These are phyloP conservation scores for Eristalis pertinax DNA, from an alignment of 2,888 invertebrate species.

Conservation along the genomic window DNA sequence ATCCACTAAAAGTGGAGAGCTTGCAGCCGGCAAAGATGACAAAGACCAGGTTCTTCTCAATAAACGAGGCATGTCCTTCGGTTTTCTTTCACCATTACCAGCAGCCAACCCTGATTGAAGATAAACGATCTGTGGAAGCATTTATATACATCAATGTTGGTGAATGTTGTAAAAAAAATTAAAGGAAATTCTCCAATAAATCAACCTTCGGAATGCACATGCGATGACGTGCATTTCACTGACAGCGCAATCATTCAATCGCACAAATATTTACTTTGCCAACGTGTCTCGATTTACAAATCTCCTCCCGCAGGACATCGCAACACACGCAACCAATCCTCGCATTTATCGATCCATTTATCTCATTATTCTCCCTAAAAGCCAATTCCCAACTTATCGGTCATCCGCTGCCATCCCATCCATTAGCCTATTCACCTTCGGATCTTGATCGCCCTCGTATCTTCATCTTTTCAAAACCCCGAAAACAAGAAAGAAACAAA, in stretches of 20 bases:
- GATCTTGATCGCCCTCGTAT: background rate
- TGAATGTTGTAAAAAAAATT: too few species aligned
- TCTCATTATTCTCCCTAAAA: conserved; percentile 46
- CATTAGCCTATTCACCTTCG: conserved; percentile 52
- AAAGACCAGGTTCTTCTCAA: too few species aligned
- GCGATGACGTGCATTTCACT: background rate
- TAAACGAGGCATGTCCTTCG: too few species aligned
- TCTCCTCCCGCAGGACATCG: conserved; percentile 16
- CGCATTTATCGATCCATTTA: conserved; percentile 63
- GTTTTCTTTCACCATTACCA: too few species aligned
- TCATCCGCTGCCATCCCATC: conserved; percentile 27
- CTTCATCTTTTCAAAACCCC: background rate
- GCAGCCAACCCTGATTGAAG: too few species aligned
- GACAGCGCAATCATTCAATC: background rate
- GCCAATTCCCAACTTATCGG: conserved; percentile 46
- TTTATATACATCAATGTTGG: too few species aligned
- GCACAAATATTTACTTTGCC: conserved; percentile 3
- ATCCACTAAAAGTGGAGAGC: too few species aligned
- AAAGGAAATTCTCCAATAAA: too few species aligned
- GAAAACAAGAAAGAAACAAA: background rate
- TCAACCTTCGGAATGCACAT: too few species aligned
- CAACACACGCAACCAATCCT: conserved; percentile 16
- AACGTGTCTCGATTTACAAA: conserved; percentile 27
- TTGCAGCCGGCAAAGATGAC: too few species aligned
- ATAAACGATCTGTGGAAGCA: too few species aligned